These are phyloP conservation scores for Acholoe squamosa DNA, from an alignment of 2,888 invertebrate genomes.

Conservation along the genomic window DNA sequence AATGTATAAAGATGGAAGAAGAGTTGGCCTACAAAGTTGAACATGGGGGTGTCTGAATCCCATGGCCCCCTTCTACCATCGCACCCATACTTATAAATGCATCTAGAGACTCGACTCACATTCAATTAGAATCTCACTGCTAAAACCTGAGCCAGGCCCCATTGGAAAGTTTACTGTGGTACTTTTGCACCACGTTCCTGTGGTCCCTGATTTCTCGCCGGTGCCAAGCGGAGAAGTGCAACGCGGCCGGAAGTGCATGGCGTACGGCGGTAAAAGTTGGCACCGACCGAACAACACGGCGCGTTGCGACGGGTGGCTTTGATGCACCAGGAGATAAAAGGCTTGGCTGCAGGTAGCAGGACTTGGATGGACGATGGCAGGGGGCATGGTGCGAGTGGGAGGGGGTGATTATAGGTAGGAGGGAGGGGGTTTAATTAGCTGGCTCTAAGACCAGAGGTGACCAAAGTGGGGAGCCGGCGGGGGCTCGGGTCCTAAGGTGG, in stretches of 20 bases:
- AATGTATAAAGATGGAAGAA: no score
- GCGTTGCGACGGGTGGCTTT: conserved; percentile 45
- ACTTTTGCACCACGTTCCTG: not conserved
- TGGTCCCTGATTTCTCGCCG: not conserved
- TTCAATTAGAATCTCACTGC: no score
- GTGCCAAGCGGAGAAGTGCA: conserved; percentile 36
- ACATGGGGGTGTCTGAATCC: no score
- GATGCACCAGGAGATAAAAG: conserved; percentile 46
- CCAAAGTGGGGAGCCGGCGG: not conserved
- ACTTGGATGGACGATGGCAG: not conserved
- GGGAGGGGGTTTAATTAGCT: conserved; percentile 34
- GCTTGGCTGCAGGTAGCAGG: conserved; percentile 22
- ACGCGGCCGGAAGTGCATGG: conserved; percentile 49
- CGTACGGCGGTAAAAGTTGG: conserved; percentile 40
- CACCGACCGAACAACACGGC: conserved; percentile 41
- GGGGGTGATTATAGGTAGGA: not conserved
- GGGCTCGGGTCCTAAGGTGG: not conserved
- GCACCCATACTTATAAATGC: no score
- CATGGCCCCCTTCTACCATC: no score
- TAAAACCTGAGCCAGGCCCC: no score
- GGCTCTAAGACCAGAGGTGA: conserved; percentile 4
- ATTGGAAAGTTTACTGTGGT: not conserved
- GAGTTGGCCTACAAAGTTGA: no score
- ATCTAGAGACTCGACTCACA: no score
- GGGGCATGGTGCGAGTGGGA: not conserved